Evolutionary conservation across 2,113 vertebrate genomes (phyloP).

Genomic region (Xiphias gladius): DNA sequence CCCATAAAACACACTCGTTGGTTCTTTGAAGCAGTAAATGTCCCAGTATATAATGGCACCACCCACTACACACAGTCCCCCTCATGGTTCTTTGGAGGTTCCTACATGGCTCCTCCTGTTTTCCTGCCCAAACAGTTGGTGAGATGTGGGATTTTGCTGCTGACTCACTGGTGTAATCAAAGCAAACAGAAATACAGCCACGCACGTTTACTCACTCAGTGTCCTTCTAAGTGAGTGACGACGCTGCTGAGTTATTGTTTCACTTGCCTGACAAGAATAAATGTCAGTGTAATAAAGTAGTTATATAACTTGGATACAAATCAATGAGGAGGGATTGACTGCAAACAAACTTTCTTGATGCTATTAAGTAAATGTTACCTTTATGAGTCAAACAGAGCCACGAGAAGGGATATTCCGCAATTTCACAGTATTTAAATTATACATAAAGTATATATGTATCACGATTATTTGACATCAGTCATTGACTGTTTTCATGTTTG

Average conservation of each 20-base stretch:
- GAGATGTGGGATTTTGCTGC: conserved; percentile 46
- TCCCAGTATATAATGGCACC: conserved; percentile 9
- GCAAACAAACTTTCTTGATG: conserved; percentile 26
- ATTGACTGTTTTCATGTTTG: too few species aligned
- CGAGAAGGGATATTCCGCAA: neutral
- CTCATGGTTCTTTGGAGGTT: conserved; percentile 30
- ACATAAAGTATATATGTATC: too few species aligned
- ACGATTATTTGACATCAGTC: too few species aligned
- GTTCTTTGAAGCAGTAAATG: conserved; percentile 13
- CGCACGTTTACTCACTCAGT: conserved; percentile 12
- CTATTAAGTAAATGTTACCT: conserved; percentile 32
- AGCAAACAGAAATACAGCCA: conserved; percentile 53
- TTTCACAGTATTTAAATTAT: neutral
- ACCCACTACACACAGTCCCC: conserved; percentile 17
- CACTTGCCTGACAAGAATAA: conserved; percentile 26
- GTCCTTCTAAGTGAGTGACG: conserved; percentile 18
- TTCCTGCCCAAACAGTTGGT: conserved; percentile 56
- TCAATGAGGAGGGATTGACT: neutral
- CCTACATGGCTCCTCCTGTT: conserved; percentile 37
- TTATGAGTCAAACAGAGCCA: conserved; percentile 15
- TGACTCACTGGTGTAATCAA: conserved; percentile 52
- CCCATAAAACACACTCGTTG: conserved; percentile 5
- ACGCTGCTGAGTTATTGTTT: conserved; percentile 30
- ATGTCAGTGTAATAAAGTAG: conserved; percentile 47
- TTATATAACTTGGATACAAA: conserved; percentile 24